Percentiles rank a stretch among this genome's conserved stretches.
Conservation (phyloP, 2,113 vertebrate genomes). For the Aptenodytes patagonicus region DNA sequence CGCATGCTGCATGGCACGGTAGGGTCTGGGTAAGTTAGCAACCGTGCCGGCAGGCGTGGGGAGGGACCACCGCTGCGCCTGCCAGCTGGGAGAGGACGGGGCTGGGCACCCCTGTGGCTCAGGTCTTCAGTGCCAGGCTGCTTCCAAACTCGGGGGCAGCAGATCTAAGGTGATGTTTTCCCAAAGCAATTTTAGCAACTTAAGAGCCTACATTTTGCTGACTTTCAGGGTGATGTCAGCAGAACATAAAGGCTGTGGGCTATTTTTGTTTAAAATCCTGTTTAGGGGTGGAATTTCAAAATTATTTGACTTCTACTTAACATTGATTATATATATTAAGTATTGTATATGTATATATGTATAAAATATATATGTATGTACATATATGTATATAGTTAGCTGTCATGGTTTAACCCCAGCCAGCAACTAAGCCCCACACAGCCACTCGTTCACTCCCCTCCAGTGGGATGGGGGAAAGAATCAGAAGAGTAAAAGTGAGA, state of each 20-base stretch:
- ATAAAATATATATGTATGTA: neutral
- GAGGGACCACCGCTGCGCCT: neutral
- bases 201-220: neutral
- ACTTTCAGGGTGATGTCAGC: neutral
- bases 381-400: neutral
- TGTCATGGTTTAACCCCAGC: neutral
- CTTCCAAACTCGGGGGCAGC: neutral
- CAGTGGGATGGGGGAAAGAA: too few relatives aligned
- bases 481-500: too few relatives aligned
- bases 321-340: neutral
- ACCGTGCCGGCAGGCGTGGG: neutral
- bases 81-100: neutral
- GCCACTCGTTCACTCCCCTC: too few relatives aligned
- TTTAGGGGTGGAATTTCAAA: neutral
- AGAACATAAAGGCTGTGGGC: neutral
- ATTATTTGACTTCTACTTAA: neutral
- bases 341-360: neutral
- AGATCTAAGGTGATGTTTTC: neutral
- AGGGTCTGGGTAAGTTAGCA: too few relatives aligned
- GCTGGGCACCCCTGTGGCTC: neutral
- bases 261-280: neutral
- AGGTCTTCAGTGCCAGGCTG: neutral
- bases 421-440: neutral
- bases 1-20: rapidly evolving
- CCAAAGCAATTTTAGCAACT: neutral